Conservation (phyloP, 2,797 vertebrate genomes). For the Gymnothorax reevesii region DNA sequence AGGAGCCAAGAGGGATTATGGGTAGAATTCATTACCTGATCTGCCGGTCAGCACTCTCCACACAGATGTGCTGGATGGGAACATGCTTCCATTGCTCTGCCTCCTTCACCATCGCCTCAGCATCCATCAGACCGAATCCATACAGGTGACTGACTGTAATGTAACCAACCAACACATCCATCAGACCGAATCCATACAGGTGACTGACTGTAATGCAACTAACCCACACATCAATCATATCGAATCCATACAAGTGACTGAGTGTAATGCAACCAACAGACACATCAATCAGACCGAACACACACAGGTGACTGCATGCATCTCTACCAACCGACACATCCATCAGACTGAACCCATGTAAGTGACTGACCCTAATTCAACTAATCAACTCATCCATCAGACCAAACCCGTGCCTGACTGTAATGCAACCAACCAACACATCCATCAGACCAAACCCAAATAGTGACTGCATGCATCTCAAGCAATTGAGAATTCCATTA, state of each 20-base stretch:
- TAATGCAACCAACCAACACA: not conserved
- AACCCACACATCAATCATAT: conserved; percentile 37
- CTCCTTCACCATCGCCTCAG: conserved; percentile 98
- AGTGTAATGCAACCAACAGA: not conserved
- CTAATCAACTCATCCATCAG: not conserved
- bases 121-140: conserved; percentile 98
- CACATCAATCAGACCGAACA: not conserved
- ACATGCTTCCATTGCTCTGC: conserved; percentile 95
- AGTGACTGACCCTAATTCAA: not conserved
- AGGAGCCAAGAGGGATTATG: not conserved
- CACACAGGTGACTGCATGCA: not conserved
- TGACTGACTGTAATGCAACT: conserved; percentile 74
- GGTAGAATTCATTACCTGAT: conserved; percentile 80
- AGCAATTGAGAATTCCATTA: not conserved
- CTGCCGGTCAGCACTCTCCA: conserved; percentile 93
- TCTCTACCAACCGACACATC: not conserved
- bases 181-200: conserved; percentile 71
- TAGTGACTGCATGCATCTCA: not conserved
- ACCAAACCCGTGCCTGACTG: not conserved
- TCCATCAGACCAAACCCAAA: not conserved
- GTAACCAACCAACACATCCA: conserved; percentile 30
- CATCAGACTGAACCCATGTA: not conserved
- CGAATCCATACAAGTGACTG: not conserved
- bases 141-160: conserved; percentile 95
- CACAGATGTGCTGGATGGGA: conserved; percentile 91